Evolutionary conservation across 1,140 invertebrate genomes (phyloP), one percentile per base, ranked within the genome.

Genomic region (Bombyx mori): DNA sequence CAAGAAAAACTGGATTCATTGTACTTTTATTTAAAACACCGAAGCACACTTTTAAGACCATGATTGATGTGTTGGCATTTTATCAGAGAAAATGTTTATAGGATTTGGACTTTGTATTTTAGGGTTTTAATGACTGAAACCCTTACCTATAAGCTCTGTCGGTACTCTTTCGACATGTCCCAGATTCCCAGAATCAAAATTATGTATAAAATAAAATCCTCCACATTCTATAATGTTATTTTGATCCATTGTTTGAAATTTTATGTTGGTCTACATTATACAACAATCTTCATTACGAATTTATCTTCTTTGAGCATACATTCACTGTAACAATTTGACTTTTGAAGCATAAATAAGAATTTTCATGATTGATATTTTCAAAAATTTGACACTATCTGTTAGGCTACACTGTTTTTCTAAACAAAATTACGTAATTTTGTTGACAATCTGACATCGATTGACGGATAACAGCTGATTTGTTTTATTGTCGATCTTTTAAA

Each of bases 161-260:
- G 88, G 88, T 45, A 93, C 90, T 67, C 88, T 82, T 78, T 96
- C 94, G 48, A 96, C 95, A 77, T 89, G 91, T 44, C 92, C 91
- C 63, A 97, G 88, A 89, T 97, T 97, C 44, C 95, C 94, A 42
- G 96, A 97, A 82, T 97, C 96, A 90, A 97, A 96, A 82, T 93
- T 91, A 68, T 93, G 92, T 66, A 91, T 91, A 87, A 96, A 94
- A 65, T 88, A 85, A 85, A 94, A 94, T 69, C 90, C 92, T 62
- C 88, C 90, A 74, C 91, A 92, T 68, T 88, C 83, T 63, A 88
- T 86, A 65, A 85, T 75, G 69, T 77, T 82, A 66, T 76, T 81
- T 57, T 75, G 73, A 79, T 82, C 82, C 84, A 85, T 85, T 64
- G 75, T 73, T 78, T 71, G 68, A 67, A 65, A 62, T 61, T 62